Percentiles rank a stretch among this genome's conserved stretches.
Evolutionary conservation across 2,113 vertebrate genomes (phyloP).

Genomic region (Thunnus thynnus): DNA sequence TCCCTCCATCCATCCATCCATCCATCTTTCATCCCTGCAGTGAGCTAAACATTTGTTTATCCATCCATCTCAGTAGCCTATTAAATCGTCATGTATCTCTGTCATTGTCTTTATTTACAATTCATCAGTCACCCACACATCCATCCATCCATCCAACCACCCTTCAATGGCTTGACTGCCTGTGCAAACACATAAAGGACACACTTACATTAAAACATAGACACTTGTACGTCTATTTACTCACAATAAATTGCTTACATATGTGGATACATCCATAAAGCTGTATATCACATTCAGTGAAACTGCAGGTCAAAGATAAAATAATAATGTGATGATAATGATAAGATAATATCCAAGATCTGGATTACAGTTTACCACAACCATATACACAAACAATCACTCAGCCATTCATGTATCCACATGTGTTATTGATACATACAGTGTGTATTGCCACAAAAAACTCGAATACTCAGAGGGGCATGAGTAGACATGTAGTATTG

Average conservation of each 20-base stretch:
- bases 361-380: no score
- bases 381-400: not conserved
- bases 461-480: no score
- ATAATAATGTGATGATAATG: no score
- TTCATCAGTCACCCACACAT: slow-evolving; percentile 48
- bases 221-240: not conserved
- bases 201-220: not conserved
- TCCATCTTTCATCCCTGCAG: slow-evolving; percentile 29
- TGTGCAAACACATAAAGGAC: not conserved
- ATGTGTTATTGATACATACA: no score
- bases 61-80: slow-evolving; percentile 51
- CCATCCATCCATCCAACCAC: slow-evolving; percentile 20
- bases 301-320: no score
- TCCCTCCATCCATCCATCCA: slow-evolving; percentile 2
- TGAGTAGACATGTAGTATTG: no score
- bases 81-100: slow-evolving; percentile 52
- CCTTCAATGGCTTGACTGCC: slow-evolving; percentile 6
- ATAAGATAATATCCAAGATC: no score
- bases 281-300: not conserved
- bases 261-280: not conserved
- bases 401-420: no score
- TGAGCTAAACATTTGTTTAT: slow-evolving; percentile 66
- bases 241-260: not conserved
- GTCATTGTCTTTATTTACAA: slow-evolving; percentile 44
- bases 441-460: no score